Conservation (phyloP, 2,797 vertebrate species). For the Austrolebias charrua region DNA sequence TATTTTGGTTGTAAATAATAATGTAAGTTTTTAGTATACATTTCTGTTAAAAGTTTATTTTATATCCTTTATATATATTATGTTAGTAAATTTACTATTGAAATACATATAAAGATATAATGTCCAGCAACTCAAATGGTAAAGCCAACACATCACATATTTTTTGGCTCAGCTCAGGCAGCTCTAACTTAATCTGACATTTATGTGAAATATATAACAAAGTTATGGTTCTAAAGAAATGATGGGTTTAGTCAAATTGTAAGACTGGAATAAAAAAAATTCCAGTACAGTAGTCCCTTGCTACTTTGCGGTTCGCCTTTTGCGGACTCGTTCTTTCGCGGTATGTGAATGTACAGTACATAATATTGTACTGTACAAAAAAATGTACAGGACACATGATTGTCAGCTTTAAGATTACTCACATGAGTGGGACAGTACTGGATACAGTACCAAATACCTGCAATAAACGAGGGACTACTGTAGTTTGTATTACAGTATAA, state of each 20-base stretch:
- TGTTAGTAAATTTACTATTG: background rate
- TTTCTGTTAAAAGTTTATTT: no score
- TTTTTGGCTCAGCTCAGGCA: constrained; percentile 4
- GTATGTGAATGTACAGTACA: no score
- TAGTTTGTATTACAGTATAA: constrained; percentile 3
- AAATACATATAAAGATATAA: background rate
- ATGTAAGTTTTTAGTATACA: no score
- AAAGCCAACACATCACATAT: background rate
- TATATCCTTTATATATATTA: background rate
- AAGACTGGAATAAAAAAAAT: constrained; percentile 33
- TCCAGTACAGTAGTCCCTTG: no score
- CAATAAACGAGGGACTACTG: no score
- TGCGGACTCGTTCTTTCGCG: no score
- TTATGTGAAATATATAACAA: background rate
- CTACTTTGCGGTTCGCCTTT: no score
- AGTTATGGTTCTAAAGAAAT: constrained; percentile 1
- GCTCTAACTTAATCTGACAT: constrained; percentile 6
- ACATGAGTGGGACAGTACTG: no score
- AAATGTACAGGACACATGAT: no score
- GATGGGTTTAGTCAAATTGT: constrained; percentile 22
- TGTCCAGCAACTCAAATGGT: constrained; percentile 13
- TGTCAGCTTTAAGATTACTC: no score
- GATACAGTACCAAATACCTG: no score
- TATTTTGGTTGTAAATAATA: background rate
- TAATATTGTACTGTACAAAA: no score